Percentiles rank a stretch among this genome's conserved stretches.
These are phyloP conservation scores for Pristionchus entomophagus DNA, from an alignment of 2,888 invertebrate species.

Conservation along the genomic window DNA sequence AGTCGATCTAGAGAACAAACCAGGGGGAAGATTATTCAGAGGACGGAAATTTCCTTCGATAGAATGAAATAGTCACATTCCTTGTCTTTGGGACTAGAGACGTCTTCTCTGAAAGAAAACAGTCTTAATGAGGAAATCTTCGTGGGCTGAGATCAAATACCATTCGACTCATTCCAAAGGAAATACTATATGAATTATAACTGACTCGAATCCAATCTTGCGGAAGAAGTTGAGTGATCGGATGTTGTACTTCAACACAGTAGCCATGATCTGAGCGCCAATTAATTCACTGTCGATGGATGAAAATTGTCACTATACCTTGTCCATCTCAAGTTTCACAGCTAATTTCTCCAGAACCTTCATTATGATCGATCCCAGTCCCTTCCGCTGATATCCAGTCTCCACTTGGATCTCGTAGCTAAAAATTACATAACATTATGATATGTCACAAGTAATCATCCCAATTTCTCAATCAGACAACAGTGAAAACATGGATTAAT, in stretches of 20 bases:
- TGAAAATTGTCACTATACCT: not conserved
- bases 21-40: not conserved
- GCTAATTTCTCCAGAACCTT: conserved; percentile 34
- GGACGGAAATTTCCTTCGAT: conserved; percentile 1
- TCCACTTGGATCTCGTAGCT: conserved; percentile 49
- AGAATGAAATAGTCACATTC: conserved; percentile 32
- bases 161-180: not conserved
- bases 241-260: conserved; percentile 48
- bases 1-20: not conserved
- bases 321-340: conserved; percentile 37
- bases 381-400: conserved; percentile 39
- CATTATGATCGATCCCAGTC: conserved; percentile 47
- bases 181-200: not conserved
- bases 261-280: conserved; percentile 44
- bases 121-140: not conserved
- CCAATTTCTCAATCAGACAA: too few relatives aligned
- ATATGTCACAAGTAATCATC: too few relatives aligned
- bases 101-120: conserved; percentile 9
- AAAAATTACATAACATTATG: too few relatives aligned
- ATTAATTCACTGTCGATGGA: too few relatives aligned
- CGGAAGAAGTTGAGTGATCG: conserved; percentile 46
- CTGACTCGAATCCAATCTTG: conserved; percentile 44
- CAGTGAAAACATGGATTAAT: too few relatives aligned
- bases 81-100: not conserved
- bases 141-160: not conserved